phyloP scores from a whole-genome alignment of 2,113 vertebrate species.

The Nothocercus nigrocapillus region DNA sequence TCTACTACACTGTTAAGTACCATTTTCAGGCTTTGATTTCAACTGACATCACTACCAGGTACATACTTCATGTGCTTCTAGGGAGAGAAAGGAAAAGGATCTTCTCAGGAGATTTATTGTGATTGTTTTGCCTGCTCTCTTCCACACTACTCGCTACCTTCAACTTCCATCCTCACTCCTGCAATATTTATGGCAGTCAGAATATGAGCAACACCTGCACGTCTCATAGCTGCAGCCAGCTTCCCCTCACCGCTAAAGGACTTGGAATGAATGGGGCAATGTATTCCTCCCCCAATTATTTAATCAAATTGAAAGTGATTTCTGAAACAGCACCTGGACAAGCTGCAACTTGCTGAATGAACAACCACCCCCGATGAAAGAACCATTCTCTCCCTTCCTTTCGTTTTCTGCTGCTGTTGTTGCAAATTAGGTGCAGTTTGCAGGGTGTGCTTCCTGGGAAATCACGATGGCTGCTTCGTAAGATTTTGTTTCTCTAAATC shows the following conservation, averaged over 20 bases:
- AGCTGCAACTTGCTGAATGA: not conserved
- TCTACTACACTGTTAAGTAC: not conserved
- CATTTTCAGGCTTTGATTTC: not conserved
- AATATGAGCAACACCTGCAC: not conserved
- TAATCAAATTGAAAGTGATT: slow-evolving; percentile 6
- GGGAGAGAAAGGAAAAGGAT: not conserved
- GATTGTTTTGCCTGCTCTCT: not conserved
- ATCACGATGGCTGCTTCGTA: not conserved
- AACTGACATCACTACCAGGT: not conserved
- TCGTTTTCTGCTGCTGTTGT: not conserved
- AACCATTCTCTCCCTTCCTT: not conserved
- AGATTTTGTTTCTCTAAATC: not conserved
- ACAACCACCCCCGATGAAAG: not conserved
- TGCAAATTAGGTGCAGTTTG: not conserved
- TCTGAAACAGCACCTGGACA: not conserved
- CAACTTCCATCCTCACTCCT: not conserved
- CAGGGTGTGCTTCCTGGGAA: not conserved
- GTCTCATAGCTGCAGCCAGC: not conserved
- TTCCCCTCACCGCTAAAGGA: not conserved
- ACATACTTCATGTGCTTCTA: not conserved
- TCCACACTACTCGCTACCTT: not conserved
- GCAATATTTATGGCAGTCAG: not conserved
- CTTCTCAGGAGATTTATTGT: not conserved
- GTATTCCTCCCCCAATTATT: not conserved
- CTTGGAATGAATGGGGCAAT: not conserved